phyloP scores from a whole-genome alignment of 1,140 invertebrate species.

The Sinonovacula constricta region DNA sequence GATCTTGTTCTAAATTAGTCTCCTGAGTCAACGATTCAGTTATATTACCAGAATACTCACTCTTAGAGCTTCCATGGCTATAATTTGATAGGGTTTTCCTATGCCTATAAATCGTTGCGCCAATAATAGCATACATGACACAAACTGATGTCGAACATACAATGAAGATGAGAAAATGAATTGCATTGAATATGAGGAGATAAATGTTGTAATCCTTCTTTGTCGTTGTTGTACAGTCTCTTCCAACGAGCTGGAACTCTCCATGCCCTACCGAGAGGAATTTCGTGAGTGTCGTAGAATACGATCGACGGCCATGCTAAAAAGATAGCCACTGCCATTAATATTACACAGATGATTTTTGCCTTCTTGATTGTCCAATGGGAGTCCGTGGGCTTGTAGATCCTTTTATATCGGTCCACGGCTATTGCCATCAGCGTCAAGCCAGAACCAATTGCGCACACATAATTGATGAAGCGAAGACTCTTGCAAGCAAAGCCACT shows the following conservation, averaged over 20 bases:
- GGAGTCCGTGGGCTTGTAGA: slow-evolving; percentile 38
- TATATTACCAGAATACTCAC: too few relatives aligned
- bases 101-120: slow-evolving; percentile 18
- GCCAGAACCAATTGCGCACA: slow-evolving; percentile 47
- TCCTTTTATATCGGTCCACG: slow-evolving; percentile 51
- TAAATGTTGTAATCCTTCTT: slow-evolving; percentile 28
- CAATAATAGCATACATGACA: slow-evolving; percentile 45
- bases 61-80: too few relatives aligned
- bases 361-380: slow-evolving; percentile 42
- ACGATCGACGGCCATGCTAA: slow-evolving; percentile 50
- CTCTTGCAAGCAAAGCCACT: slow-evolving; percentile 50
- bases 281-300: slow-evolving; percentile 29
- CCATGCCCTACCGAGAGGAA: slow-evolving; percentile 19
- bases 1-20: too few relatives aligned
- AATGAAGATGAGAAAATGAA: slow-evolving; percentile 49
- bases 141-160: slow-evolving; percentile 14
- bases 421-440: slow-evolving; percentile 55
- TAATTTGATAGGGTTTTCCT: background rate
- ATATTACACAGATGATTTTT: slow-evolving; percentile 21
- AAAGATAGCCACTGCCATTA: background rate
- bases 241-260: slow-evolving; percentile 23
- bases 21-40: too few relatives aligned
- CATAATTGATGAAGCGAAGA: slow-evolving; percentile 55
- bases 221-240: slow-evolving; percentile 47
- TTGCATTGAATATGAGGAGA: slow-evolving; percentile 37